Conservation (phyloP, 2,888 invertebrate genomes). For the Hirtodrosophila alboralis region DNA sequence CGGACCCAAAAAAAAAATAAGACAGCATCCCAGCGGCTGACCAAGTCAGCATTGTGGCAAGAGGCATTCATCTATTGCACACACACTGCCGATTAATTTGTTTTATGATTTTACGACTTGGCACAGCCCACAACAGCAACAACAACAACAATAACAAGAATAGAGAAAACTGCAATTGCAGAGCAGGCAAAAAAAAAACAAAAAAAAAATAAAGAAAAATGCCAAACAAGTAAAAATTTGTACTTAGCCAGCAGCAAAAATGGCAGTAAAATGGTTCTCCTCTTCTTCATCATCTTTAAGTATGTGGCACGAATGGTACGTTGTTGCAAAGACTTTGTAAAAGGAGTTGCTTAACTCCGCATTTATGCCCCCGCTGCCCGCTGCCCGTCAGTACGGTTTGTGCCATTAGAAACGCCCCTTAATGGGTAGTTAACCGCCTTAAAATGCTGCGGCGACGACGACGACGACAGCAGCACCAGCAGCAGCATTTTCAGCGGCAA, state of each 20-base stretch:
- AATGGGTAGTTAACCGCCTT: constrained; percentile 79
- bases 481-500: constrained; percentile 5
- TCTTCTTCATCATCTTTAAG: constrained; percentile 54
- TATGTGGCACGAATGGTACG: constrained; percentile 65
- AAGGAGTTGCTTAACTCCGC: constrained; percentile 9
- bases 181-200: constrained; percentile 33
- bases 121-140: constrained; percentile 49
- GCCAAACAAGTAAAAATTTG: constrained; percentile 51
- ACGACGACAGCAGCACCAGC: constrained; percentile 20
- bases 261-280: constrained; percentile 66
- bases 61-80: constrained; percentile 19
- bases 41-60: constrained; percentile 33
- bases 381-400: constrained; percentile 31
- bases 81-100: constrained; percentile 68
- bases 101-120: constrained; percentile 76
- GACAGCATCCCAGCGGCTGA: constrained; percentile 19
- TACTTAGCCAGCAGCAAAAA: constrained; percentile 71
- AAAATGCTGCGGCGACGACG: constrained; percentile 61
- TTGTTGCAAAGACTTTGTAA: constrained; percentile 29
- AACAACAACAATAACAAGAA: constrained; percentile 31
- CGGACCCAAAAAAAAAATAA: constrained; percentile 2
- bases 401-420: constrained; percentile 79
- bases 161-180: constrained; percentile 30
- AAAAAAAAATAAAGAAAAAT: constrained; percentile 23
- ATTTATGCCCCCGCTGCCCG: constrained; percentile 6